phyloP scores from a whole-genome alignment of 1,140 invertebrate genomes.

The Mycetomoellerius zeteki region DNA sequence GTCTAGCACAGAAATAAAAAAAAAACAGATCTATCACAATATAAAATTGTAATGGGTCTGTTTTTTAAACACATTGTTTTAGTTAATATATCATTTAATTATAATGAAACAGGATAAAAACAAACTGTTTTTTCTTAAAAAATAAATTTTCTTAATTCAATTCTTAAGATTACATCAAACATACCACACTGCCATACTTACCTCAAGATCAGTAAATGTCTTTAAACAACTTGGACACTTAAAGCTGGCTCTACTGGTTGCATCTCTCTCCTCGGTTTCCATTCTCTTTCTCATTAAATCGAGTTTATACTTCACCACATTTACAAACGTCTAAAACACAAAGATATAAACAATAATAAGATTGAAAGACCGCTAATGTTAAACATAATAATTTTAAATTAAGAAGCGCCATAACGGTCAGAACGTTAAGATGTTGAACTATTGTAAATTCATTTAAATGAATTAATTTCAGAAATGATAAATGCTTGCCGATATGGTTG shows the following conservation, averaged over 20 bases:
- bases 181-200: conserved; percentile 77
- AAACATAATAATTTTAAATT: no score
- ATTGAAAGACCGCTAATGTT: no score
- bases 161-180: background rate
- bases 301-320: conserved; percentile 98
- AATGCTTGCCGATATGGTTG: no score
- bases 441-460: no score
- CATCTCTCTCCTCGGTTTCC: conserved; percentile 97
- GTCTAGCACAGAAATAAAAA: no score
- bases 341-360: conserved; percentile 14
- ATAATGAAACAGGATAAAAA: background rate
- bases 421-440: no score
- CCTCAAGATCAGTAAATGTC: conserved; percentile 95
- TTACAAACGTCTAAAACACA: conserved; percentile 94
- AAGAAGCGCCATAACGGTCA: no score
- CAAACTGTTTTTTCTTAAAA: conserved; percentile 17
- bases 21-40: conserved; percentile 27
- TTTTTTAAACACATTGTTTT: conserved; percentile 22
- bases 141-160: background rate
- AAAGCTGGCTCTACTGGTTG: conserved; percentile 97
- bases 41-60: conserved; percentile 30
- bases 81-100: background rate
- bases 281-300: conserved; percentile 98
- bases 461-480: no score
- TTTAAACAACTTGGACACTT: conserved; percentile 97